These are phyloP conservation scores for Thumatha senex DNA, from an alignment of 2,888 invertebrate genomes.

Conservation along the genomic window DNA sequence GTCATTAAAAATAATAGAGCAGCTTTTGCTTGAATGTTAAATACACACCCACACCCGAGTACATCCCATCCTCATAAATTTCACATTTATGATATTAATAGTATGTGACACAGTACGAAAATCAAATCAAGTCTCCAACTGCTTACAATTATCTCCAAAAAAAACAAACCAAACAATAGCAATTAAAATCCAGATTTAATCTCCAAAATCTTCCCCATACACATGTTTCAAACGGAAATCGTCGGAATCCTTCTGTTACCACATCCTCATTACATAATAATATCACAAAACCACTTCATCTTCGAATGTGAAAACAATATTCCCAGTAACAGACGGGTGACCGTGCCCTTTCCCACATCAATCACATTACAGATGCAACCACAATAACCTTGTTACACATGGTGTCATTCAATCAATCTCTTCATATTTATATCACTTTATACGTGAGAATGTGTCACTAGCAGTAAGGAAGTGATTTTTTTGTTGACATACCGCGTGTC, in stretches of 20 bases:
- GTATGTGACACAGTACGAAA: too few relatives aligned
- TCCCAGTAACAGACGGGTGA: slow-evolving; percentile 1
- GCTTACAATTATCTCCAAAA: too few relatives aligned
- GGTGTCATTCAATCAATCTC: slow-evolving; percentile 14
- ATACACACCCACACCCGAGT: too few relatives aligned
- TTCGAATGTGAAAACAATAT: not conserved
- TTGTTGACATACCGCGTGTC: not conserved
- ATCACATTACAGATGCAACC: slow-evolving; percentile 17
- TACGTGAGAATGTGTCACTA: not conserved
- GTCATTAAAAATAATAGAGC: too few relatives aligned
- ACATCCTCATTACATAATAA: not conserved
- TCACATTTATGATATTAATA: too few relatives aligned
- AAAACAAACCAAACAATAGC: too few relatives aligned
- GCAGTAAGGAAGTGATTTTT: not conserved
- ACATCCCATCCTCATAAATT: too few relatives aligned
- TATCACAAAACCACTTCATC: not conserved
- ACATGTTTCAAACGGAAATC: not conserved
- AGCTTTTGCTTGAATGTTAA: too few relatives aligned
- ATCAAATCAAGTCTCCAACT: too few relatives aligned
- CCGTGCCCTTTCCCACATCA: slow-evolving; percentile 24
- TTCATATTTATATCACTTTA: slow-evolving; percentile 1
- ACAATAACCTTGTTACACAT: slow-evolving; percentile 15
- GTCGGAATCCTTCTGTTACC: not conserved
- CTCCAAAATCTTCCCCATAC: too few relatives aligned
- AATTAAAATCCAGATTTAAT: too few relatives aligned